Evolutionary conservation across 2,797 vertebrate genomes (phyloP).

Genomic region (Masticophis lateralis): DNA sequence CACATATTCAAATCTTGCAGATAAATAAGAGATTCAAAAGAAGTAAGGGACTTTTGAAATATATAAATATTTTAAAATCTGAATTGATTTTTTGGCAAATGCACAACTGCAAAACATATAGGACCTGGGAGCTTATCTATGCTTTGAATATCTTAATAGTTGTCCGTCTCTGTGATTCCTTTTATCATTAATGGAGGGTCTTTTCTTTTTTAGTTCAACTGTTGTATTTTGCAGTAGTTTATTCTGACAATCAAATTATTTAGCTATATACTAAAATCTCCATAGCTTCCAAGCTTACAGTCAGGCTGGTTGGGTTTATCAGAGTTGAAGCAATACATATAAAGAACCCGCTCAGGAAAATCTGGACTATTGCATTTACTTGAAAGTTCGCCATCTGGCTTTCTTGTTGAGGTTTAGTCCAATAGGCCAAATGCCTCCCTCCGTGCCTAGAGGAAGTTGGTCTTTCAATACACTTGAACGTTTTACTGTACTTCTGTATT

Average conservation of each 20-base stretch:
- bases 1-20: neutral
- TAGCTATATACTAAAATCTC: neutral
- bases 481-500: neutral
- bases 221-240: neutral
- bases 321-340: neutral
- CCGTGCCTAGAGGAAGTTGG: neutral
- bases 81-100: neutral
- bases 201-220: neutral
- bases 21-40: neutral
- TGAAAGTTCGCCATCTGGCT: neutral
- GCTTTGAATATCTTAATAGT: neutral
- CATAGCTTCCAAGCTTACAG: neutral
- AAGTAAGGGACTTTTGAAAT: neutral
- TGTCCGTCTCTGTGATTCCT: neutral
- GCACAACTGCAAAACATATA: neutral
- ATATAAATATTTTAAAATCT: neutral
- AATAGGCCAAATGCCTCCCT: neutral
- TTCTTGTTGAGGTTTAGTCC: neutral
- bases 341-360: neutral
- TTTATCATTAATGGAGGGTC: neutral
- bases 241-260: neutral
- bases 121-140: neutral
- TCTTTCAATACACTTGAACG: neutral
- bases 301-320: neutral
- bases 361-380: neutral